Evolutionary conservation across 2,797 vertebrate species (phyloP), one percentile per base, ranked within the genome.

Genomic region (Periparus ater): DNA sequence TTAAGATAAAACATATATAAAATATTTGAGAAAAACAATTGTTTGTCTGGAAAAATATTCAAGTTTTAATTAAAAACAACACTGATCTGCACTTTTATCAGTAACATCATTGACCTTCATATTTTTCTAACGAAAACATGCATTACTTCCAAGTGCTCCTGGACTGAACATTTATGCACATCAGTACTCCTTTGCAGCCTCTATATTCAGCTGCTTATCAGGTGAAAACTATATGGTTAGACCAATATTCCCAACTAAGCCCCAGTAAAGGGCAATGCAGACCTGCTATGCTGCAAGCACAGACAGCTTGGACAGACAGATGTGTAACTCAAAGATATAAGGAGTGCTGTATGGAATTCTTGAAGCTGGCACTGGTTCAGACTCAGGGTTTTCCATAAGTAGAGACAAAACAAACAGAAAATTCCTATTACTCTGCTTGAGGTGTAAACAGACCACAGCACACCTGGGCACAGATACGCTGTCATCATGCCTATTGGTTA

Each of bases 361-460:
- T 91, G 68, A 62, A 86, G n/a, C 27, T 74, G 55, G 34, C 58
- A 66, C 40, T 21, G 9, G 30, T 45, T 92, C 70, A 82, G 9
- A 60, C 44, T 76, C 73, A 23, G 27, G 2, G 3, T 72, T 90
- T 91, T 77, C 60, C 7, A 17, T 6, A 17, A 89, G 17, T 77
- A 76, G 11, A 92, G 47, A 44, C 48, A 40, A 82, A 93, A 85
- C 29, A 65, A 74, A 65, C 29, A 84, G 38, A 58, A 88, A 81
- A 91, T 67, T 83, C 40, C 36, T 73, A 58, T 5, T 77, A 71
- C 19, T 76, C 75, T 3, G 3, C 60, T 87, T 84, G 45, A 88
- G 82, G 51, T 85, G 13, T 44, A 67, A 92, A 85, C 3, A 87
- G 38, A 77, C 8, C 38, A 84, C 15, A 83, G 51, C 16, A 77